Evolutionary conservation across 2,888 invertebrate genomes (phyloP), one percentile per base, ranked within the genome.

Genomic region (Callyntrura guangdongensis): DNA sequence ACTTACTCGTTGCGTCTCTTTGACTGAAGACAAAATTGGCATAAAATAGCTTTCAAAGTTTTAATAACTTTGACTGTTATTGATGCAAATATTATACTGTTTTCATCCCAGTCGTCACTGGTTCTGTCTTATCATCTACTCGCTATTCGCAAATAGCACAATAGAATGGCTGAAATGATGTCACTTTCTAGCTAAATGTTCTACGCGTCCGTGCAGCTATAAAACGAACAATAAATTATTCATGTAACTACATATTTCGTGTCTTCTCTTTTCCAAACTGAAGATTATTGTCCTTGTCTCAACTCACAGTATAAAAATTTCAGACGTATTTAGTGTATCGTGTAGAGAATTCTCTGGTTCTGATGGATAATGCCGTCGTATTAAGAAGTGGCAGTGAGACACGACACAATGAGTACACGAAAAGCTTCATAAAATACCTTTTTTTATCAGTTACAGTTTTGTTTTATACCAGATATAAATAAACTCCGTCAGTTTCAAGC

Each of bases 161-260:
- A 67, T 67, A 20, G 61, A 61, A 61, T 61, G 61, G 61, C n/a
- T 61, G 9, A 61, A 61, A 22, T 61, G 64, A 67, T 67, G 64
- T 22, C 64, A 67, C 12, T 27, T 27, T 67, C 64, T 36, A 67
- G 64, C 2, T 0, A 69, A 81, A 5, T 3, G 11, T 27, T 53
- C 25, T 27, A 27, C 0, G 2, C 14, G 11, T 25, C 20, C 20
- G 22, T 17, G 8, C 36, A 72, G 36, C 17, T 25, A 72, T 14
- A 56, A 56, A 74, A 22, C 14, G 56, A 56, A 8, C 77, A 5
- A 79, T 79, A 79, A 79, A 79, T 79, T 79, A 79, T 79, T 79
- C 79, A 56, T 56, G 27, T 6, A 56, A 56, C 25, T n/a, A 25
- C 67, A 25, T 14, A 6, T 22, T 67, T 25, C 22, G 25, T 25